phyloP scores from a whole-genome alignment of 92 coral and sea anemone genomes.

The Zoanthus solanderi region DNA sequence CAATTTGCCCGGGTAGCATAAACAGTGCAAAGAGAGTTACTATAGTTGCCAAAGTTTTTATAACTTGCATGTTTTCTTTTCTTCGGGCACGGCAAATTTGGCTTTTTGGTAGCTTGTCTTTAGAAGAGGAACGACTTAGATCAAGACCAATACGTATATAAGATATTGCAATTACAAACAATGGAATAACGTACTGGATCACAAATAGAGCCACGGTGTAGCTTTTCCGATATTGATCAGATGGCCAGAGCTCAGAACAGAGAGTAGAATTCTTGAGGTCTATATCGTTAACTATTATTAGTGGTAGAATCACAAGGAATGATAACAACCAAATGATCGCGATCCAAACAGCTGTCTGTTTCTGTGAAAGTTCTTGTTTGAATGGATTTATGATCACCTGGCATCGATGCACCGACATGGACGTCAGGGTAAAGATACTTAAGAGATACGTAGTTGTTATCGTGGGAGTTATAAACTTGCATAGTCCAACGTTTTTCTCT shows the following conservation, averaged over 20 bases:
- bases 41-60: slow-evolving; percentile 88
- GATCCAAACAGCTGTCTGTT: slow-evolving; percentile 59
- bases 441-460: slow-evolving; percentile 68
- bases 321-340: slow-evolving; percentile 71
- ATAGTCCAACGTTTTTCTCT: slow-evolving; percentile 50
- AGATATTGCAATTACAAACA: slow-evolving; percentile 69
- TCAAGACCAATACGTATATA: slow-evolving; percentile 77
- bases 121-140: slow-evolving; percentile 46
- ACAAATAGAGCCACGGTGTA: slow-evolving; percentile 72
- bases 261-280: not conserved
- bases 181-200: slow-evolving; percentile 78
- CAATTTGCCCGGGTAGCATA: slow-evolving; percentile 91
- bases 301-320: slow-evolving; percentile 58
- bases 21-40: slow-evolving; percentile 86
- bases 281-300: slow-evolving; percentile 37
- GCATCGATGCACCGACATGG: slow-evolving; percentile 81
- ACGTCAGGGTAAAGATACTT: slow-evolving; percentile 76
- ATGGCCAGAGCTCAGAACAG: slow-evolving; percentile 70
- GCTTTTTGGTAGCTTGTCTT: slow-evolving; percentile 20
- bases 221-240: slow-evolving; percentile 48
- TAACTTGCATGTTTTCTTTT: slow-evolving; percentile 86
- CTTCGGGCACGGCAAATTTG: slow-evolving; percentile 54
- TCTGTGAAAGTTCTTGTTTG: slow-evolving; percentile 68
- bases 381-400: slow-evolving; percentile 81
- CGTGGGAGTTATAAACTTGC: slow-evolving; percentile 72